Conservation (phyloP, 2,888 invertebrate species). For the Hydropsyche betteni region DNA sequence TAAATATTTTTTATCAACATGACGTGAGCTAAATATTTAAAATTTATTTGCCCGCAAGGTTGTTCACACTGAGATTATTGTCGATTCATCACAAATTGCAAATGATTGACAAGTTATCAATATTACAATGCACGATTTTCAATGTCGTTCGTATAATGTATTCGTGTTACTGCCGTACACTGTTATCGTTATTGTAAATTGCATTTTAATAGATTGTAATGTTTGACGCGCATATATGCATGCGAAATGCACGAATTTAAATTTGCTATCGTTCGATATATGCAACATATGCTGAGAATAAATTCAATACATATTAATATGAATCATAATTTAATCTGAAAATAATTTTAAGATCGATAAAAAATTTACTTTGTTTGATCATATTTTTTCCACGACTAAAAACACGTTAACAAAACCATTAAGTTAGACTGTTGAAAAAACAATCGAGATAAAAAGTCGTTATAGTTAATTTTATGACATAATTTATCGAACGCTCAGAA, state of each 20-base stretch:
- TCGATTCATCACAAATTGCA: constrained; percentile 18
- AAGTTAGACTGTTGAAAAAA: neutral
- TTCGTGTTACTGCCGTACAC: neutral
- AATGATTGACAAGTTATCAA: constrained; percentile 14
- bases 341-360: neutral
- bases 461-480: constrained; percentile 31
- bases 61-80: constrained; percentile 15
- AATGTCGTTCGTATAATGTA: constrained; percentile 15
- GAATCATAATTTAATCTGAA: neutral
- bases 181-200: constrained; percentile 7
- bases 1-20: neutral
- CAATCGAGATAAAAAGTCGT: neutral
- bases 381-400: neutral
- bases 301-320: neutral
- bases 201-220: constrained; percentile 17
- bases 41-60: neutral
- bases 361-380: constrained; percentile 1
- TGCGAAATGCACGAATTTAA: neutral
- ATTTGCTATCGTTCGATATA: neutral
- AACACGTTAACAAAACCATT: constrained; percentile 19
- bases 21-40: neutral
- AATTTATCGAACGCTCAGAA: constrained; percentile 21
- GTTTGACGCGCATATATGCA: neutral
- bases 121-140: neutral
- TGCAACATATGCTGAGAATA: neutral